Conservation (phyloP, 2,888 invertebrate species). For the Acrocera orbiculus region DNA sequence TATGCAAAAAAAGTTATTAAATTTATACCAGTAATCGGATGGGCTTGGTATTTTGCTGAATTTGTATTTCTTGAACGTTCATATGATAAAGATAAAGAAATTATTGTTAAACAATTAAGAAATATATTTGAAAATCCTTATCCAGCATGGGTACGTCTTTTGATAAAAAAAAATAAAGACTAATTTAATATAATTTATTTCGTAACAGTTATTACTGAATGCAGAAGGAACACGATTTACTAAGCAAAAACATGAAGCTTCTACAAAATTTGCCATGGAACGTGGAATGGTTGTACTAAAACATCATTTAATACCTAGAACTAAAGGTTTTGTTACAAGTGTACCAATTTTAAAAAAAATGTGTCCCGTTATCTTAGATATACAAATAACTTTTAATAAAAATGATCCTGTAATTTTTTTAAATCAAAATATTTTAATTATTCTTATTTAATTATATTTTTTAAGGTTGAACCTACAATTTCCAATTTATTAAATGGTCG, state of each 20-base stretch:
- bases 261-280: constrained; percentile 70
- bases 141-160: constrained; percentile 58
- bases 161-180: not conserved
- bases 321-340: constrained; percentile 84
- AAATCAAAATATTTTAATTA: constrained; percentile 1
- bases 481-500: constrained; percentile 58
- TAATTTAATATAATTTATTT: not conserved
- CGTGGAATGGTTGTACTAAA: constrained; percentile 71
- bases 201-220: constrained; percentile 61
- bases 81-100: constrained; percentile 76
- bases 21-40: constrained; percentile 82
- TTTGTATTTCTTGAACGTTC: constrained; percentile 85
- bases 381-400: constrained; percentile 53
- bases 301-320: constrained; percentile 82
- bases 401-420: constrained; percentile 35
- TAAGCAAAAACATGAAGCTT: constrained; percentile 66
- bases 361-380: constrained; percentile 69
- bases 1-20: constrained; percentile 85
- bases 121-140: constrained; percentile 77
- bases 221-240: constrained; percentile 92
- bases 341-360: constrained; percentile 63
- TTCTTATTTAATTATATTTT: constrained; percentile 11
- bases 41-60: constrained; percentile 94
- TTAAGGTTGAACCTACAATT: constrained; percentile 52
- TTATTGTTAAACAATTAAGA: constrained; percentile 60